Percentiles rank a stretch among this genome's conserved stretches.
phyloP scores from a whole-genome alignment of 1,140 invertebrate genomes.

The Scaptomyza graminum region DNA sequence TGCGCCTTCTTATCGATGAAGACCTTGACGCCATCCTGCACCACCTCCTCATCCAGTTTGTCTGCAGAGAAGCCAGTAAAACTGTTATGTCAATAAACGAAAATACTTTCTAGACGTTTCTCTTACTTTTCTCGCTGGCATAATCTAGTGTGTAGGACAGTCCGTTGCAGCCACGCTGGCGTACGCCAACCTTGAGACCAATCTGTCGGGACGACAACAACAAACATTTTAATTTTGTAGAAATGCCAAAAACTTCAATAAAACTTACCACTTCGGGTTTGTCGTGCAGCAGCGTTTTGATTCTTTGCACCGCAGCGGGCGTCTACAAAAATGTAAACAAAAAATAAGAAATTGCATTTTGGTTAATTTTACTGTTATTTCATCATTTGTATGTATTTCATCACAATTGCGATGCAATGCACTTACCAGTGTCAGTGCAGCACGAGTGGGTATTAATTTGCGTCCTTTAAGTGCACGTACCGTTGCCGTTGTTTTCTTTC shows the following conservation, averaged over 20 bases:
- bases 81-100: background rate
- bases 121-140: conserved; percentile 93
- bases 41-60: conserved; percentile 98
- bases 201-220: conserved; percentile 86
- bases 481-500: conserved; percentile 88
- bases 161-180: conserved; percentile 98
- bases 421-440: conserved; percentile 91
- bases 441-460: conserved; percentile 90
- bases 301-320: conserved; percentile 90
- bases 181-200: conserved; percentile 97
- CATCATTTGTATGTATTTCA: conserved; percentile 59
- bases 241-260: conserved; percentile 39
- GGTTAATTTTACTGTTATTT: conserved; percentile 64
- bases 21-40: conserved; percentile 97
- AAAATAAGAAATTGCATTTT: background rate
- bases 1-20: conserved; percentile 99
- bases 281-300: conserved; percentile 91
- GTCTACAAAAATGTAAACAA: conserved; percentile 85
- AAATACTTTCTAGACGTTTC: background rate
- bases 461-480: conserved; percentile 93
- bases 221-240: conserved; percentile 14
- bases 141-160: conserved; percentile 99
- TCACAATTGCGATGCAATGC: conserved; percentile 15
- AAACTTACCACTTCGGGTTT: conserved; percentile 89
- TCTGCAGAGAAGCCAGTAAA: conserved; percentile 70